phyloP scores from a whole-genome alignment of 2,888 invertebrate genomes.

The Parapristionchus giblindavisi region DNA sequence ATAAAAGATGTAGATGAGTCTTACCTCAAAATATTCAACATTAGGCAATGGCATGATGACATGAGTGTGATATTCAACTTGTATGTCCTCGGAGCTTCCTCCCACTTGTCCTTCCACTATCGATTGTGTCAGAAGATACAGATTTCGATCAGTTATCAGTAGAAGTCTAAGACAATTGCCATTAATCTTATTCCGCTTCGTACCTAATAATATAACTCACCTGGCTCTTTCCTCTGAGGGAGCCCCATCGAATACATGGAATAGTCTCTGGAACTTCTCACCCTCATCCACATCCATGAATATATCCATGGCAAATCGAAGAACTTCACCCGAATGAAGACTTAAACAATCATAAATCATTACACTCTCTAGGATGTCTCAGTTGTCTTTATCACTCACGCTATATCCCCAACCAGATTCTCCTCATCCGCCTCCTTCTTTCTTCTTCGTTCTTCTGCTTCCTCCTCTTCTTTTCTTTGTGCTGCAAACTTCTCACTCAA shows the following conservation, averaged over 20 bases:
- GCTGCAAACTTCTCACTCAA: constrained; percentile 25
- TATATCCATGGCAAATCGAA: constrained; percentile 59
- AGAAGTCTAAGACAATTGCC: constrained; percentile 42
- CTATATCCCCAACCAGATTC: constrained; percentile 43
- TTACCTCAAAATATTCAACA: constrained; percentile 43
- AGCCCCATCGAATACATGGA: constrained; percentile 43
- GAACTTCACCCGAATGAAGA: constrained; percentile 58
- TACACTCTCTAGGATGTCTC: not conserved
- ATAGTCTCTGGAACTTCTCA: constrained; percentile 41
- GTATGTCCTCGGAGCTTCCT: constrained; percentile 19
- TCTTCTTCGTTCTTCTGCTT: constrained; percentile 27
- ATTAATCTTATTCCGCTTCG: not conserved
- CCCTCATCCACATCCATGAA: constrained; percentile 46
- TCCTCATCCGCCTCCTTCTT: not conserved
- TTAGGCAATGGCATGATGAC: constrained; percentile 34
- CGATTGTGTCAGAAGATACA: constrained; percentile 43
- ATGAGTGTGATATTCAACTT: constrained; percentile 40
- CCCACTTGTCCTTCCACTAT: constrained; percentile 7
- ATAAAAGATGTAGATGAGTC: not conserved
- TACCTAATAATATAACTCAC: not conserved
- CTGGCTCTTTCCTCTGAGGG: constrained; percentile 30
- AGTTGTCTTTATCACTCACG: not conserved
- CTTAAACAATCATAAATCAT: constrained; percentile 44
- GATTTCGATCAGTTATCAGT: constrained; percentile 41
- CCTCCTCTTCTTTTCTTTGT: not conserved